Base-by-base conservation (phyloP, 1,140 invertebrate species). In the Choristoneura fumiferana region DNA sequence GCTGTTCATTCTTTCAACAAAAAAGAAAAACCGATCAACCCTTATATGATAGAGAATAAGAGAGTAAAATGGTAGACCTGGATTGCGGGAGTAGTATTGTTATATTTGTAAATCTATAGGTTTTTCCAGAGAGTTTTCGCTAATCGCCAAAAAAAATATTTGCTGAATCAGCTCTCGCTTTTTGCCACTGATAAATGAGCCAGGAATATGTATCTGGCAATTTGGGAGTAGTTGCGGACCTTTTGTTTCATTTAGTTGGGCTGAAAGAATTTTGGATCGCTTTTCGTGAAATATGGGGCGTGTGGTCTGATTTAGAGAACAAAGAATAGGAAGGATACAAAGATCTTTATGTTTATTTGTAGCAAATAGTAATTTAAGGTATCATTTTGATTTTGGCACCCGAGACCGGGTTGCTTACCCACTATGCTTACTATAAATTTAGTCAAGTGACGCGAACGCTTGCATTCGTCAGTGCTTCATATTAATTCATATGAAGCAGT, bases 71-170 rank as follows among this genome's bases (percentile, higher is more conserved):
- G 53, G 56, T 33, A 38, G 43, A 5, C 36, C 54, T 33, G 63
- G 54, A 22, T 34, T 60, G 52, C 36, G 1, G 8, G 0, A 54
- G 34, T 45, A 1, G 69, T 33, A 72, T 65, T 43, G 33, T 10
- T 40, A 70, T 54, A 33, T 63, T 71, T 66, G 52, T 53, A 33
- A 66, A 57, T 60, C 67, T 73, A 69, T 78, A 82, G 78, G 79
- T 84, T 82, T 82, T 84, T 84, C 65, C 71, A 76, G 72, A 72
- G 73, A 79, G 69, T 78, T 79, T 73, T 65, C 81, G 73, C 80
- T 87, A 87, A 85, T 84, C 81, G 81, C 73, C 76, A 78, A 84
- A 87, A 87, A 87, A 85, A 87, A 85, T 87, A 85, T 87, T 84
- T 84, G 84, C 78, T 67, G 80, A 87, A 70, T 85, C 76, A 69